Base-by-base conservation (phyloP, 2,888 invertebrate species). In the Brachyopa scutellaris region DNA sequence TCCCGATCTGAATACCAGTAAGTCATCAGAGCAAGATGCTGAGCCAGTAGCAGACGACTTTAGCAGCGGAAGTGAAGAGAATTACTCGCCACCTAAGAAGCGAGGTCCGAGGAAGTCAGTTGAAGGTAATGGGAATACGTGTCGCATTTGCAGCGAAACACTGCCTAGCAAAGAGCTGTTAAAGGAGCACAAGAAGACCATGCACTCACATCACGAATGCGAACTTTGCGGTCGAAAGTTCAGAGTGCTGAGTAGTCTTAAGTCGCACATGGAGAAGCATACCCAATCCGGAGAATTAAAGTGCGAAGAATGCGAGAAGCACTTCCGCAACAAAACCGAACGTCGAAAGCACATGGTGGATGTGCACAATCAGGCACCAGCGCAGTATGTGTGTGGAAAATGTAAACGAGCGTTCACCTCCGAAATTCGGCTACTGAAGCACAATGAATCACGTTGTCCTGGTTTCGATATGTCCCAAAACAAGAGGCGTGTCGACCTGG, bases 81-180 rank as follows among this genome's bases (percentile, higher is more conserved):
- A 76, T 11, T 76, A 69, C 17, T 74, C 78, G 1, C 85, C 85
- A 26, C 84, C 84, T 0, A 84, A 85, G 26, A 82, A 76, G 7
- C 57, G 73, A 36, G 70, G 73, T 3, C n/a, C 40, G 2, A 72
- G 9, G 36, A 38, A 49, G 8, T 49, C 53, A 3, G 61, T 57
- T 1, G 86, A 86, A 1, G 86, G 86, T 38, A 23, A 47, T 9
- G 51, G 31, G 17, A 85, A 80, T 23, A 80, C 84, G 8, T 89
- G 89, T 47, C 86, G 87, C 31, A 86, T 91, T 74, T 93, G 93
- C 85, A 88, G 91, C 59, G 90, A 92, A 82, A 87, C 90, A 33
- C 92, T 92, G 84, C 88, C 91, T 1, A 91, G 91, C 64, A 90
- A 91, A 45, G 91, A 91, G 51, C 91, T 91, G 45, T 88, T 93